Evolutionary conservation across 1,140 invertebrate genomes (phyloP).

Genomic region (Aphelinus atriplicis): DNA sequence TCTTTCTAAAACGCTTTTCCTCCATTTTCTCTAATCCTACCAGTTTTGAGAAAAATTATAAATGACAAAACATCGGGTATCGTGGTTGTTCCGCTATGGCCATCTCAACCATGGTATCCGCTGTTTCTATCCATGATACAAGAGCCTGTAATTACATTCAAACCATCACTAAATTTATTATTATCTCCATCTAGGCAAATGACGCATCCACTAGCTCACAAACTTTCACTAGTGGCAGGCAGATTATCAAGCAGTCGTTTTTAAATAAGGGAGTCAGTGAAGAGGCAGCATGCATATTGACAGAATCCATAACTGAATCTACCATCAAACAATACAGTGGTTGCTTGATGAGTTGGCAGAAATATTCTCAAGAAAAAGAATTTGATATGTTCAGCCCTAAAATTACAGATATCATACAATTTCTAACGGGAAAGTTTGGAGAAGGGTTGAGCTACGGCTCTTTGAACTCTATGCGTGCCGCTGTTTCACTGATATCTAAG

Average conservation of each 20-base stretch:
- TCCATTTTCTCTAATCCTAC: background rate
- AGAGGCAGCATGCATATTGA: constrained; percentile 43
- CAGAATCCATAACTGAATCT: constrained; percentile 46
- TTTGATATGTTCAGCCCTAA: constrained; percentile 39
- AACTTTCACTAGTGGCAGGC: constrained; percentile 27
- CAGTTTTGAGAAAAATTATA: constrained; percentile 37
- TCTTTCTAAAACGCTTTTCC: constrained; percentile 1
- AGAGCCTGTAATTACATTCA: background rate
- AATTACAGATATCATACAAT: constrained; percentile 36
- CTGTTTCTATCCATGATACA: background rate
- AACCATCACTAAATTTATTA: constrained; percentile 16
- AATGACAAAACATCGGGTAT: constrained; percentile 40
- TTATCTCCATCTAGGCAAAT: constrained; percentile 33
- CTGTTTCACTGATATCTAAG: constrained; percentile 38
- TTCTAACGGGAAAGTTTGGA: constrained; percentile 43
- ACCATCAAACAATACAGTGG: constrained; percentile 51
- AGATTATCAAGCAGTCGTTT: constrained; percentile 34
- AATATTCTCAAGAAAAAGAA: constrained; percentile 45
- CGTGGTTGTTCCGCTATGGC: constrained; percentile 40
- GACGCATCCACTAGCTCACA: constrained; percentile 19
- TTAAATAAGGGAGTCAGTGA: constrained; percentile 25
- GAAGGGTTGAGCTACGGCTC: constrained; percentile 40
- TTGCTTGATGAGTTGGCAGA: constrained; percentile 49
- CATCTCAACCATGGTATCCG: constrained; percentile 34
- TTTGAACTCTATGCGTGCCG: constrained; percentile 39